Conservation (phyloP, 2,888 invertebrate genomes). For the Drosophila monieri region DNA sequence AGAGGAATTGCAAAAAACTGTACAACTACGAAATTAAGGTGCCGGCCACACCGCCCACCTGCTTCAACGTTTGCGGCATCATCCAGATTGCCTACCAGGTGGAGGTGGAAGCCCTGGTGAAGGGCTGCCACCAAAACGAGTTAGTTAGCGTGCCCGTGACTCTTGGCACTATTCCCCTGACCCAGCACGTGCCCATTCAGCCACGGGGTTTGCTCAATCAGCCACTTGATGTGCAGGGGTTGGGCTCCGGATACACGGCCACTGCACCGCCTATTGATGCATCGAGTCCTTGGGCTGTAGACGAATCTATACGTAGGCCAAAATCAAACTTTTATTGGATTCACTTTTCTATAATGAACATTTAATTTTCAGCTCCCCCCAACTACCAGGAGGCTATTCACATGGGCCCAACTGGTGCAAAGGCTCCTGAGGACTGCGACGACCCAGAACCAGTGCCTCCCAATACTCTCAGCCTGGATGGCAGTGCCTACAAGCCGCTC, state of each 20-base stretch:
- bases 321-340: background rate
- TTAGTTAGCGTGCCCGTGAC: constrained; percentile 72
- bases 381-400: constrained; percentile 80
- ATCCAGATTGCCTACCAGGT: constrained; percentile 78
- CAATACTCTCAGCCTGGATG: constrained; percentile 55
- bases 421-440: constrained; percentile 1
- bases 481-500: constrained; percentile 65
- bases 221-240: constrained; percentile 28
- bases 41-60: constrained; percentile 82
- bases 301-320: constrained; percentile 62
- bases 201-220: constrained; percentile 25
- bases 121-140: constrained; percentile 69
- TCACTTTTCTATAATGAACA: background rate
- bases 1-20: constrained; percentile 65
- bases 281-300: constrained; percentile 54
- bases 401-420: constrained; percentile 51
- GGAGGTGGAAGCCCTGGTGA: constrained; percentile 73
- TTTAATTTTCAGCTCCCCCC: constrained; percentile 74
- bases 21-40: constrained; percentile 70
- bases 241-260: constrained; percentile 9
- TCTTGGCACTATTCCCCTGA: constrained; percentile 81
- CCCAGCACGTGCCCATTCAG: constrained; percentile 39
- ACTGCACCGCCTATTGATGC: constrained; percentile 34
- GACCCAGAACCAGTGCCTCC: constrained; percentile 41
- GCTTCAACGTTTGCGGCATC: constrained; percentile 70